Evolutionary conservation across 2,113 vertebrate genomes (phyloP).

Genomic region (Gnathonemus echidnorhynchus): DNA sequence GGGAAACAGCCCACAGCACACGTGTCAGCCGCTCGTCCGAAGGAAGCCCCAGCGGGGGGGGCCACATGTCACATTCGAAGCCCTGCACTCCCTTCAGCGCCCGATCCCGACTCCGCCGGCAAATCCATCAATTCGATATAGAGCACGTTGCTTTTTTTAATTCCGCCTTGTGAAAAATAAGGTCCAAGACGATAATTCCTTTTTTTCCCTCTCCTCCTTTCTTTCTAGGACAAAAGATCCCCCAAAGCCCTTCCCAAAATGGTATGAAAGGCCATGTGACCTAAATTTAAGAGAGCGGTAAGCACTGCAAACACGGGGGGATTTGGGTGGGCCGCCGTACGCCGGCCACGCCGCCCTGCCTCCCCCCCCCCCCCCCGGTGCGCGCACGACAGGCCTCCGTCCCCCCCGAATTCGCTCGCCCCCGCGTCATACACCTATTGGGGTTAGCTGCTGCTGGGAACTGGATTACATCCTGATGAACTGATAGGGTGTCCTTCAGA

Average conservation of each 20-base stretch:
- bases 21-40: conserved; percentile 18
- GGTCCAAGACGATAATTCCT: conserved; percentile 9
- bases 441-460: conserved; percentile 3
- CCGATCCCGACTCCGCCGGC: conserved; percentile 22
- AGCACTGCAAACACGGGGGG: conserved; percentile 33
- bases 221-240: conserved; percentile 41
- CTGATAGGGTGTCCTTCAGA: background rate
- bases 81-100: conserved; percentile 49
- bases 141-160: conserved; percentile 31
- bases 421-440: background rate
- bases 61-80: conserved; percentile 49
- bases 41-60: conserved; percentile 39
- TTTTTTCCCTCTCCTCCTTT: background rate
- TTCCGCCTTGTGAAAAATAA: conserved; percentile 9
- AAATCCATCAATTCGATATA: conserved; percentile 22
- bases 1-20: conserved; percentile 51
- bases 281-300: conserved; percentile 50
- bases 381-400: background rate
- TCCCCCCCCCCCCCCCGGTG: background rate
- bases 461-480: background rate
- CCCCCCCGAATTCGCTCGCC: background rate
- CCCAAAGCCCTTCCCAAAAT: conserved; percentile 64
- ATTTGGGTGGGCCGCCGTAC: conserved; percentile 15
- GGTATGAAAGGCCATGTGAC: conserved; percentile 59
- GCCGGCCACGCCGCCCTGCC: background rate